phyloP scores from a whole-genome alignment of 2,797 vertebrate genomes.

The Betta splendens region DNA sequence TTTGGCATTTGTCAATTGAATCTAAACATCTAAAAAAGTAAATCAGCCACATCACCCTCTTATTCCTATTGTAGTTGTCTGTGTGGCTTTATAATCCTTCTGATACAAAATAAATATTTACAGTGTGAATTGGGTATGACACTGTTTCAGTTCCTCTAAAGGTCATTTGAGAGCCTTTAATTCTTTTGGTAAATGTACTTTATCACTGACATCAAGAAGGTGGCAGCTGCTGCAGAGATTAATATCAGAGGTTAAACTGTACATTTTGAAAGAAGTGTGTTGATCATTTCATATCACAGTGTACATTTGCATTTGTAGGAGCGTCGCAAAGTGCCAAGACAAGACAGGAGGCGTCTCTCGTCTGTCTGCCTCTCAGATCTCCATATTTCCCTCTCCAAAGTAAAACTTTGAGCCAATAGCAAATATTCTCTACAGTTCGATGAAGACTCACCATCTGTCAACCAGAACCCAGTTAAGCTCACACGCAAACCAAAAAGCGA shows the following conservation, averaged over 20 bases:
- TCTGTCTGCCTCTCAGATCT: conserved; percentile 37
- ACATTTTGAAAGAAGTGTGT: conserved; percentile 25
- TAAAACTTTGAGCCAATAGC: conserved; percentile 47
- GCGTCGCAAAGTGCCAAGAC: conserved; percentile 15
- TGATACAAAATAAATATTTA: conserved; percentile 1
- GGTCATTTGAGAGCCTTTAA: conserved; percentile 5
- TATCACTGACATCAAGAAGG: conserved; percentile 13
- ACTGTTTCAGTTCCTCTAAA: conserved; percentile 9
- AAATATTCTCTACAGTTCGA: conserved; percentile 42
- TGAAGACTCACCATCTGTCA: conserved; percentile 50
- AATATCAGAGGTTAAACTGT: conserved; percentile 31
- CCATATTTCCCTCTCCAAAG: conserved; percentile 40
- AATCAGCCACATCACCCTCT: not conserved
- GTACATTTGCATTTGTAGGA: conserved; percentile 16
- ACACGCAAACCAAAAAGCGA: conserved; percentile 24
- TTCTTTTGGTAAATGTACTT: conserved; percentile 25
- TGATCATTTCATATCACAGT: conserved; percentile 20
- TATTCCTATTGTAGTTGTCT: conserved; percentile 9
- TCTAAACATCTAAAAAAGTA: conserved; percentile 15
- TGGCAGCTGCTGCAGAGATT: conserved; percentile 20
- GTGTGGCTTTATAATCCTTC: not conserved
- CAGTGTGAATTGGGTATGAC: conserved; percentile 20
- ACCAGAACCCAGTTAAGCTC: conserved; percentile 27
- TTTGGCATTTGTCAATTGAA: too few relatives aligned
- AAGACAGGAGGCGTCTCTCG: conserved; percentile 39